Evolutionary conservation across 2,797 vertebrate genomes (phyloP).

Genomic region (Hydrocynus forskahlii): DNA sequence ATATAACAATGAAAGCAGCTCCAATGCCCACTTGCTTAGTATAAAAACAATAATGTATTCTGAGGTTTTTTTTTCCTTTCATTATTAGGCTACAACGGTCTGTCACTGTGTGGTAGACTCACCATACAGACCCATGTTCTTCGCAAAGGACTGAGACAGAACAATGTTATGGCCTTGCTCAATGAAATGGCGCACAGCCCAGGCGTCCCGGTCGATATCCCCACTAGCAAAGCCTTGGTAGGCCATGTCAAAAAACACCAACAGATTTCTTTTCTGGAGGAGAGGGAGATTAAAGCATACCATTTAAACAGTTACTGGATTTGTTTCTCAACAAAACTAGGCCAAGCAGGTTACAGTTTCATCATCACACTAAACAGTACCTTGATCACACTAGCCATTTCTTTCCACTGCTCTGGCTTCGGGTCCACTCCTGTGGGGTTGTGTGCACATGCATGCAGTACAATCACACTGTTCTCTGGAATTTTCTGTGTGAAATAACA

Average conservation of each 20-base stretch:
- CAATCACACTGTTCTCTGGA: slow-evolving; percentile 90
- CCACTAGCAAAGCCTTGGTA: slow-evolving; percentile 99
- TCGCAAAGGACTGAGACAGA: slow-evolving; percentile 94
- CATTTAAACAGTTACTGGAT: background rate
- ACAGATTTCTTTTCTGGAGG: slow-evolving; percentile 90
- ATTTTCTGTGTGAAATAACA: slow-evolving; percentile 85
- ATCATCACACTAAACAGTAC: slow-evolving; percentile 65
- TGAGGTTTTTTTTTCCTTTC: too few relatives aligned
- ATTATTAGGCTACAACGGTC: background rate
- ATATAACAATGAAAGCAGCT: background rate
- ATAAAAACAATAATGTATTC: background rate
- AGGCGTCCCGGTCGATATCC: slow-evolving; percentile 92
- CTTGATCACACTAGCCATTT: slow-evolving; percentile 86
- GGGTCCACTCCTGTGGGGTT: slow-evolving; percentile 99
- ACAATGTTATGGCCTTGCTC: slow-evolving; percentile 91
- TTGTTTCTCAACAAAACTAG: background rate
- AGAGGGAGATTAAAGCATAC: background rate
- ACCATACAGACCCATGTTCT: slow-evolving; percentile 99
- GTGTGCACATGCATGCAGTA: slow-evolving; percentile 96
- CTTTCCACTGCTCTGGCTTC: slow-evolving; percentile 93
- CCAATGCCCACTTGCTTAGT: background rate
- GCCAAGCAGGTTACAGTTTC: background rate
- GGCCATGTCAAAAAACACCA: slow-evolving; percentile 98
- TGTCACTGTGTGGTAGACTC: slow-evolving; percentile 65
- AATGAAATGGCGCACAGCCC: slow-evolving; percentile 96